Percentiles rank a stretch among this genome's conserved stretches.
These are phyloP conservation scores for Eremobia ochroleuca DNA, from an alignment of 2,888 invertebrate genomes.

Conservation along the genomic window DNA sequence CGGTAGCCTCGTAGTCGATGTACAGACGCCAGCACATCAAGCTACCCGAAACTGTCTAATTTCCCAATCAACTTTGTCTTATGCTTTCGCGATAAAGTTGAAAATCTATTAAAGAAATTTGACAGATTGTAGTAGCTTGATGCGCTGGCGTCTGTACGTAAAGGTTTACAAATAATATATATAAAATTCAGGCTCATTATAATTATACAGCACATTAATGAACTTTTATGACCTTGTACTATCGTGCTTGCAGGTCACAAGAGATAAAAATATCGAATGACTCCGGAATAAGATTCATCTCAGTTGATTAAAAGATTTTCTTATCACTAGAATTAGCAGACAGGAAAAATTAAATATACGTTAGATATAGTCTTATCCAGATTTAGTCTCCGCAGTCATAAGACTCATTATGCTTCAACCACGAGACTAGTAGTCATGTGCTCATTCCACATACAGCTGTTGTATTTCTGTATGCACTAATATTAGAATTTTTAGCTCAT, in stretches of 20 bases:
- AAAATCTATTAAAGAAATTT: too few species aligned
- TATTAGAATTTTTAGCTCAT: slow-evolving; percentile 88
- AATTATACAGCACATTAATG: slow-evolving; percentile 40
- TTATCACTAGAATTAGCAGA: slow-evolving; percentile 30
- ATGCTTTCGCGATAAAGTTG: too few species aligned
- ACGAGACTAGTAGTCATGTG: slow-evolving; percentile 85
- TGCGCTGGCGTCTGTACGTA: too few species aligned
- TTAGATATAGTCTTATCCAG: slow-evolving; percentile 43
- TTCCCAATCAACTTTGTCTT: too few species aligned
- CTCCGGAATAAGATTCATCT: slow-evolving; percentile 25
- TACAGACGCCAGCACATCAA: too few species aligned
- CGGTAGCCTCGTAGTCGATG: not conserved
- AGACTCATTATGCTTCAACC: slow-evolving; percentile 68
- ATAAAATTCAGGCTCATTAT: slow-evolving; percentile 47
- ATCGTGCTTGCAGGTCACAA: slow-evolving; percentile 29
- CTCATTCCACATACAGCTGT: slow-evolving; percentile 83
- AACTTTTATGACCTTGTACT: slow-evolving; percentile 55
- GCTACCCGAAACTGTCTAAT: too few species aligned
- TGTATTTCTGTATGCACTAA: slow-evolving; percentile 87
- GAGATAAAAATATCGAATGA: slow-evolving; percentile 19
- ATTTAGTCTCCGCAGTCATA: slow-evolving; percentile 66
- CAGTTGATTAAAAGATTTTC: slow-evolving; percentile 27
- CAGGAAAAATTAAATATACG: slow-evolving; percentile 15
- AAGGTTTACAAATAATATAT: slow-evolving; percentile 28
- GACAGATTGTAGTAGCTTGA: too few species aligned